These are phyloP conservation scores for Scaptomyza parva DNA, from an alignment of 2,888 invertebrate species.

Conservation along the genomic window DNA sequence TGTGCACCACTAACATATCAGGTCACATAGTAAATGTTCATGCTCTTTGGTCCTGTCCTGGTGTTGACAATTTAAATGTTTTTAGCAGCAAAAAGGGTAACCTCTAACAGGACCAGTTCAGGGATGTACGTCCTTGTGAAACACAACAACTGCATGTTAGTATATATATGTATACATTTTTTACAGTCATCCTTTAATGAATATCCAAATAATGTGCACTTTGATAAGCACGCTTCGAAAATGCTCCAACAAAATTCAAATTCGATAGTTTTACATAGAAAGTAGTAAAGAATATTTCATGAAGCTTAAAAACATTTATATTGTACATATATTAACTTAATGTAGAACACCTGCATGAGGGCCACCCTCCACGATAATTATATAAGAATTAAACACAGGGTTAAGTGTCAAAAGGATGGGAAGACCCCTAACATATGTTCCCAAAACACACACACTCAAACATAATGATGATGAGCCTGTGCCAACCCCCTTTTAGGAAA, in stretches of 20 bases:
- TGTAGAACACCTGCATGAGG: slow-evolving; percentile 41
- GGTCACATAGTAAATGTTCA: slow-evolving; percentile 40
- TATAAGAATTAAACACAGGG: slow-evolving; percentile 55
- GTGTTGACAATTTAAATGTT: slow-evolving; percentile 78
- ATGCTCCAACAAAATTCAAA: neutral
- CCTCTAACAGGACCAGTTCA: slow-evolving; percentile 3
- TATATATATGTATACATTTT: no score
- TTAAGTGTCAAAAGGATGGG: slow-evolving; percentile 77
- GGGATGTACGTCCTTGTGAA: slow-evolving; percentile 47
- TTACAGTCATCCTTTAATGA: slow-evolving; percentile 3
- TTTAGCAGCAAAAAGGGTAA: slow-evolving; percentile 57
- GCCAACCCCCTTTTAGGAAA: slow-evolving; percentile 28
- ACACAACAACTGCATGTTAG: slow-evolving; percentile 41
- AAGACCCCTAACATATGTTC: slow-evolving; percentile 57
- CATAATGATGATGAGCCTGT: slow-evolving; percentile 66
- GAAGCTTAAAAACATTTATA: neutral
- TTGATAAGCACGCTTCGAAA: neutral
- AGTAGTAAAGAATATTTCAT: neutral
- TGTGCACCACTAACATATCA: slow-evolving; percentile 41
- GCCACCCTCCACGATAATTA: slow-evolving; percentile 56
- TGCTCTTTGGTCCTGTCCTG: slow-evolving; percentile 50
- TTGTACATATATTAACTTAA: no score
- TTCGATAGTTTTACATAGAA: no score
- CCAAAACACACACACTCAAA: slow-evolving; percentile 12
- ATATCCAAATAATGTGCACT: neutral